Evolutionary conservation across 2,888 invertebrate species (phyloP).

Genomic region (Pharmacophagus antenor): DNA sequence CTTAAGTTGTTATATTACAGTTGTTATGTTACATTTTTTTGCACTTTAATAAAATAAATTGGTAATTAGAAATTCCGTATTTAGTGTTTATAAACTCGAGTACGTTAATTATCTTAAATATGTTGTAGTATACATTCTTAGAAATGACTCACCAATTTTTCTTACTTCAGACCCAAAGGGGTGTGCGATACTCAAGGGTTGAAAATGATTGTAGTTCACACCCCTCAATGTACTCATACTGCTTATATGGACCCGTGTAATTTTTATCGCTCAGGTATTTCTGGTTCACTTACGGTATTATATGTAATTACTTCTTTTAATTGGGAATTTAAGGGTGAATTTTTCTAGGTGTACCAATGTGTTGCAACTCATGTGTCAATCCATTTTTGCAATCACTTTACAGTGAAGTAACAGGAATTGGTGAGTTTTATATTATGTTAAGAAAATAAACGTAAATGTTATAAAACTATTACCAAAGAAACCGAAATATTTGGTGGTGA

Average conservation of each 20-base stretch:
- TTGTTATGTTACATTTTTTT: too few species aligned
- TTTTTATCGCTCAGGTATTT: constrained; percentile 58
- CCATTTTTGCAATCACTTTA: constrained; percentile 41
- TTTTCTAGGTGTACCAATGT: constrained; percentile 56
- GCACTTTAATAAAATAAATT: too few species aligned
- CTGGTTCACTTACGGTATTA: background rate
- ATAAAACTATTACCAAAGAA: too few species aligned
- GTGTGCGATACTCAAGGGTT: constrained; percentile 44
- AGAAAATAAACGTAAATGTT: background rate
- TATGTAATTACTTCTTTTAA: background rate
- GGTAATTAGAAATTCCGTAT: too few species aligned
- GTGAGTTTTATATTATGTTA: constrained; percentile 55
- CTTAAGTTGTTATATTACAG: too few species aligned
- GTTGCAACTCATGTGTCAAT: constrained; percentile 43
- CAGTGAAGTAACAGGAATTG: constrained; percentile 60
- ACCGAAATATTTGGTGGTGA: too few species aligned
- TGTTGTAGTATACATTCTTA: background rate
- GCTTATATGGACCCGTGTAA: constrained; percentile 47
- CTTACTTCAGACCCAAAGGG: constrained; percentile 61
- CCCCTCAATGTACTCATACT: constrained; percentile 49
- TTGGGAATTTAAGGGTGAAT: constrained; percentile 17
- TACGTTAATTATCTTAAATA: background rate
- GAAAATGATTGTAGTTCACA: constrained; percentile 69
- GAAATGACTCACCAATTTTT: constrained; percentile 60
- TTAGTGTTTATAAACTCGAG: background rate